Conservation (phyloP, 2,113 vertebrate species). For the Poecile atricapillus region DNA sequence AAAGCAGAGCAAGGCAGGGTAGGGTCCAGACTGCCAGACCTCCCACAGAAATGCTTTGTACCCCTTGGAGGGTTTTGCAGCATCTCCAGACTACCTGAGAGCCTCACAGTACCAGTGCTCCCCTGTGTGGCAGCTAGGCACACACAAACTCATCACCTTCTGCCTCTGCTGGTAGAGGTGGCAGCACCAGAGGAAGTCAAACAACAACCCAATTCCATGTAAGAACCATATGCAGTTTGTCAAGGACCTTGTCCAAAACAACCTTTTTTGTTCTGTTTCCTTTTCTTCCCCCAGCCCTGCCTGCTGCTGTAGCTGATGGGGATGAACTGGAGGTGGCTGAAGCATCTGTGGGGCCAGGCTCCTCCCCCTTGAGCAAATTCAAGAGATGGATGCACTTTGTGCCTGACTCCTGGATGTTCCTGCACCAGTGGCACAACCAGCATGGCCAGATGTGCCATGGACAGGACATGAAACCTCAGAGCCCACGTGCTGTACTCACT, state of each 20-base stretch:
- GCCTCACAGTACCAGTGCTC: rapidly evolving
- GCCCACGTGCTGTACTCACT: rapidly evolving
- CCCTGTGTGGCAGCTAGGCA: background rate
- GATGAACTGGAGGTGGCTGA: background rate
- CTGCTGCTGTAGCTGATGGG: background rate
- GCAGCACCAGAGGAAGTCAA: background rate
- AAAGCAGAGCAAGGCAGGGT: background rate
- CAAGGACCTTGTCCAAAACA: background rate
- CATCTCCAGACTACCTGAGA: background rate
- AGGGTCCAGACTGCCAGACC: background rate
- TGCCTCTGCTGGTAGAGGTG: background rate
- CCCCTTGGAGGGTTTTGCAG: background rate
- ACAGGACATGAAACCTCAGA: rapidly evolving
- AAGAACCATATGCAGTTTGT: background rate
- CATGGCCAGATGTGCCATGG: rapidly evolving
- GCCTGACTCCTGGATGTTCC: background rate
- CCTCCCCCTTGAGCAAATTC: rapidly evolving
- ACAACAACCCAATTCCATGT: background rate
- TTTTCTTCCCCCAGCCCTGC: background rate
- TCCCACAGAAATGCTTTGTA: background rate
- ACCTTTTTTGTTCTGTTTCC: background rate
- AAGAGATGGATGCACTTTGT: background rate
- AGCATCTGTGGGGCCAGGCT: background rate
- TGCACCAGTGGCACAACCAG: background rate
- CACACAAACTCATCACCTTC: background rate